These are phyloP conservation scores for Vanacampus margaritifer DNA, from an alignment of 2,113 vertebrate species.

Conservation along the genomic window DNA sequence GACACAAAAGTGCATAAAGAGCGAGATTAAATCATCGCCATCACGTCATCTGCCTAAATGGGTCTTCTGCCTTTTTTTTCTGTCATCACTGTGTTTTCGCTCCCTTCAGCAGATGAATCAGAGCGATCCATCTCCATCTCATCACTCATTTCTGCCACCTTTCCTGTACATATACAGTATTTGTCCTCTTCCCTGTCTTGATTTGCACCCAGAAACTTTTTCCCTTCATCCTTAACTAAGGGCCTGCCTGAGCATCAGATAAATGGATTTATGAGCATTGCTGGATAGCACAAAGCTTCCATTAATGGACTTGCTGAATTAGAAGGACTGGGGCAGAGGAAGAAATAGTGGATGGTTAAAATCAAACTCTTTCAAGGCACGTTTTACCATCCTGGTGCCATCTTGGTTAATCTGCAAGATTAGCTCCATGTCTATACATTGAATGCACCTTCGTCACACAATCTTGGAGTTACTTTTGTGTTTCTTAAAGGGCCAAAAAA, in stretches of 20 bases:
- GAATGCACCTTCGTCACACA: background rate
- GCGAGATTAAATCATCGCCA: constrained; percentile 95
- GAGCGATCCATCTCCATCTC: constrained; percentile 22
- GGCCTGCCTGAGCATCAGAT: constrained; percentile 79
- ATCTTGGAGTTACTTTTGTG: background rate
- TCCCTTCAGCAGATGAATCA: constrained; percentile 78
- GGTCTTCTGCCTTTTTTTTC: constrained; percentile 73
- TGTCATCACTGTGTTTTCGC: constrained; percentile 89
- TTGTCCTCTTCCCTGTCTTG: constrained; percentile 59
- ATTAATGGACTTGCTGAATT: constrained; percentile 92
- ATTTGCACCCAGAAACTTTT: constrained; percentile 45
- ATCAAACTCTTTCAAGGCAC: background rate
- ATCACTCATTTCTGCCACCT: constrained; percentile 17
- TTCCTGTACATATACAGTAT: background rate
- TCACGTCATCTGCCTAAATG: constrained; percentile 81
- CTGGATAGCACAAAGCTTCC: constrained; percentile 89
- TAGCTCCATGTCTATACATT: background rate
- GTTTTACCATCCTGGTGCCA: background rate
- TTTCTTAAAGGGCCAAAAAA: background rate
- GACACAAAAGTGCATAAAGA: constrained; percentile 63
- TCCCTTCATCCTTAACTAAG: constrained; percentile 83
- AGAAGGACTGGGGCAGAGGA: constrained; percentile 66
- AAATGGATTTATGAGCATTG: constrained; percentile 97
- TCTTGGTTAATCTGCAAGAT: background rate
- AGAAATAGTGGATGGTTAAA: constrained; percentile 34